Evolutionary conservation across 2,888 invertebrate species (phyloP), one percentile per base, ranked within the genome.

Genomic region (Mythimna ferrago): DNA sequence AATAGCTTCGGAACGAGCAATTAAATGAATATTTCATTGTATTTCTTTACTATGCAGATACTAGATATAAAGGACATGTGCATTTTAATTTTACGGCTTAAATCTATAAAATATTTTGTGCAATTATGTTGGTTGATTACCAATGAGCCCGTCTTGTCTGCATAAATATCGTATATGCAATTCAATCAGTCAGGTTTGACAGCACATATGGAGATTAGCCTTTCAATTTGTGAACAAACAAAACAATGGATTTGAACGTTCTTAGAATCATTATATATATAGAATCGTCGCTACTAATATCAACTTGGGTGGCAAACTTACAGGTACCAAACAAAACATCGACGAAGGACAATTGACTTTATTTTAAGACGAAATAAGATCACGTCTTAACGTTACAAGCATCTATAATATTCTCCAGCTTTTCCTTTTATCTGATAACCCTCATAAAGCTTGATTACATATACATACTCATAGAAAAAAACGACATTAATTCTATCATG

Each of bases 11-110:
- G 84, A 88, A 88, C 88, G 81, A 79, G 78, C 90, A 92, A 92
- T 93, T 92, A 92, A 88, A 93, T 94, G 92, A 94, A 94, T 94
- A 92, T 92, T 94, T 92, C 91, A 94, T 92, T 86, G 80, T 78
- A 87, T 92, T 92, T 92, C 91, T 76, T 84, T 61, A 78, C 58
- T 74, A 75, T 54, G 66, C 71, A 65, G 72, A 75, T 74, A 67
- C 68, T 73, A 53, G 66, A 75, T 78, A 86, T 82, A 84, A 85
- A 85, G 82, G 78, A 83, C 83, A 84, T 85, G 83, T 88, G 86
- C 87, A 89, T 88, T 87, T 90, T 90, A 90, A 89, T 90, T 88
- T 82, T 85, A 76, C 81, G 84, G 79, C 79, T 82, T 70, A 79
- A 77, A 83, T 73, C 69, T 80, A 76, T 86, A 77, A 87, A 86